These are phyloP conservation scores for Catocala fraxini DNA, from an alignment of 2,888 invertebrate genomes.

Conservation along the genomic window DNA sequence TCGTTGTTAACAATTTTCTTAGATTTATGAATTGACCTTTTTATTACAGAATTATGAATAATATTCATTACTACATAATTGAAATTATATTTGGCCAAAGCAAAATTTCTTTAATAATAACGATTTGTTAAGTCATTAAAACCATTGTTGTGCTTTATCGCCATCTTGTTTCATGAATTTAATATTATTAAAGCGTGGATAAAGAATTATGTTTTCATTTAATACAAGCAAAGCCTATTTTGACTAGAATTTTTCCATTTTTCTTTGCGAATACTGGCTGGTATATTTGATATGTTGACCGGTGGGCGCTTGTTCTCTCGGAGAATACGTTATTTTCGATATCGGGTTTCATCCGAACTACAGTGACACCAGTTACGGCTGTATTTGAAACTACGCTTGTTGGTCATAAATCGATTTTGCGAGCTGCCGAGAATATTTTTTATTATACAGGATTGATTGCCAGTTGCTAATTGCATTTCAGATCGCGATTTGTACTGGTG, in stretches of 20 bases:
- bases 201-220: constrained; percentile 28
- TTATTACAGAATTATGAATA: constrained; percentile 22
- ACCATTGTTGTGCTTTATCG: constrained; percentile 45
- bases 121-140: constrained; percentile 44
- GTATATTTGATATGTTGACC: neutral
- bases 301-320: neutral
- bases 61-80: constrained; percentile 32
- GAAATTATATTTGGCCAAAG: constrained; percentile 25
- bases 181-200: constrained; percentile 25
- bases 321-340: neutral
- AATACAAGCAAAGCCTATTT: neutral
- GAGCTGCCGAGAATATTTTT: no score
- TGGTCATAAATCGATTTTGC: no score
- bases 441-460: no score
- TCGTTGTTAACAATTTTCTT: neutral
- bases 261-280: neutral
- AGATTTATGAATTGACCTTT: neutral
- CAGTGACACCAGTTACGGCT: neutral
- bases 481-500: no score
- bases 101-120: constrained; percentile 32
- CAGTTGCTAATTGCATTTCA: no score
- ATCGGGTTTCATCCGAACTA: constrained; percentile 5
- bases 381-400: neutral
- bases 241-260: neutral
- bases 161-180: constrained; percentile 43